Conservation (phyloP, 1,140 invertebrate species). For the Magallana gigas region DNA sequence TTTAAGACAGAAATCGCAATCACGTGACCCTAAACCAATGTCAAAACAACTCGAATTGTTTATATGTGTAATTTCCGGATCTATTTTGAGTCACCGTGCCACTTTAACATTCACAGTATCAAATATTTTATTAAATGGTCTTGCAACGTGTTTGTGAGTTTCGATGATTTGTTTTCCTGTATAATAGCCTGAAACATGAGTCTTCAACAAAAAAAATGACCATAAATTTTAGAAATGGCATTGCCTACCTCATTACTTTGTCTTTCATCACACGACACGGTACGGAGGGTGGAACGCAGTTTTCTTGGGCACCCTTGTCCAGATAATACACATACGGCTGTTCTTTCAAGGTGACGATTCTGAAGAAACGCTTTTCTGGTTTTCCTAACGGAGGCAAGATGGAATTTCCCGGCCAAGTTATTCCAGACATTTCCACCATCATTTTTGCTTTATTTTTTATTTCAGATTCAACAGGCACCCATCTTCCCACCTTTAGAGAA, state of each 20-base stretch:
- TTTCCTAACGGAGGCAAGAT: slow-evolving; percentile 98
- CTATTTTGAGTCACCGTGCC: no score
- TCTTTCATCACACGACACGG: slow-evolving; percentile 59
- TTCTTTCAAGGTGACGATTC: slow-evolving; percentile 97
- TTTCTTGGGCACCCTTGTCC: slow-evolving; percentile 61
- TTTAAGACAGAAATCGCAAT: no score
- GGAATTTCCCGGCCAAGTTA: slow-evolving; percentile 97
- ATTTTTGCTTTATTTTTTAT: slow-evolving; percentile 65
- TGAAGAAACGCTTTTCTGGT: slow-evolving; percentile 97
- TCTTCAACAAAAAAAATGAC: no score
- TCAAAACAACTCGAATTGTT: no score
- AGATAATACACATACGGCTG: slow-evolving; percentile 90
- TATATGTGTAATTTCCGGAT: no score
- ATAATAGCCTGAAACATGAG: no score
- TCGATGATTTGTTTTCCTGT: no score
- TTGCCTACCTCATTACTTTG: slow-evolving; percentile 36
- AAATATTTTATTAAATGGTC: no score
- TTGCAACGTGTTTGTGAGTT: no score
- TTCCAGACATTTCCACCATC: slow-evolving; percentile 95
- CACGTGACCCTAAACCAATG: no score
- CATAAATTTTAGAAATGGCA: no score
- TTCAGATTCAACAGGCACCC: slow-evolving; percentile 84
- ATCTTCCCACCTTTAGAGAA: slow-evolving; percentile 88
- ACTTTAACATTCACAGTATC: no score
- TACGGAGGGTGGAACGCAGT: slow-evolving; percentile 63